Base-by-base conservation (phyloP, 1,140 invertebrate species). In the Dreissena rostriformis region DNA sequence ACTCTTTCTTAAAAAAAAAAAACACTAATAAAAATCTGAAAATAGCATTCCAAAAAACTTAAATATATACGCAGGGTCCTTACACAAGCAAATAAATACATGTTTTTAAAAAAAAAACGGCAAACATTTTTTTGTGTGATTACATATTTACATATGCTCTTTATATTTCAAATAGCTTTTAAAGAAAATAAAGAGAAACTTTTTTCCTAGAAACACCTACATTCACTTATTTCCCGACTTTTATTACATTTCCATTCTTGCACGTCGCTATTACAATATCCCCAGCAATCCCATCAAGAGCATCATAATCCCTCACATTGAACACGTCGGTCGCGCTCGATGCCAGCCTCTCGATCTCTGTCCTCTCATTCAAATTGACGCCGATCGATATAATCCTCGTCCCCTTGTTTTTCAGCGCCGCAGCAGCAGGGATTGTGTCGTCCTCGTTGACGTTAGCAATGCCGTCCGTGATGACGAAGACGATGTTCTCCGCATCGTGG, bases 381-480 rank as follows among this genome's bases (percentile, higher is more conserved):
- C 89, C 91, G 53, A 91, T 83, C 1, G 79, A 76, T n/a, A 91
- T 88, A n/a, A 92, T 85, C 57, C 81, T 88, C 0, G 86, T 84
- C 17, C 86, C 89, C 0, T 68, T 82, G 15, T 82, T 19, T 82
- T 91, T 92, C 8, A 92, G 84, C 29, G 84, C 79, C 12, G 83
- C 74, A 1, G 91, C 92, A 0, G 86, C 86, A 4, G 89, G 86
- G 6, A 92, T 79, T 5, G 92, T 93, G 29, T 90, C 88, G 1
- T 88, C 70, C 24, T 86, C 81, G 68, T 92, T 88, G 28, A 92
- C 79, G 81, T 92, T 92, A 7, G 91, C 91, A 67, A 89, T 52
- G 0, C 92, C 92, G 66, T 92, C 92, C 0, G 92, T 91, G 4
- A 93, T 74, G 11, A 93, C 65, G 28, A 92, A 88, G 22, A 88